Percentiles rank a stretch among this genome's conserved stretches.
Conservation (phyloP, 2,113 vertebrate species). For the Peromyscus californicus region DNA sequence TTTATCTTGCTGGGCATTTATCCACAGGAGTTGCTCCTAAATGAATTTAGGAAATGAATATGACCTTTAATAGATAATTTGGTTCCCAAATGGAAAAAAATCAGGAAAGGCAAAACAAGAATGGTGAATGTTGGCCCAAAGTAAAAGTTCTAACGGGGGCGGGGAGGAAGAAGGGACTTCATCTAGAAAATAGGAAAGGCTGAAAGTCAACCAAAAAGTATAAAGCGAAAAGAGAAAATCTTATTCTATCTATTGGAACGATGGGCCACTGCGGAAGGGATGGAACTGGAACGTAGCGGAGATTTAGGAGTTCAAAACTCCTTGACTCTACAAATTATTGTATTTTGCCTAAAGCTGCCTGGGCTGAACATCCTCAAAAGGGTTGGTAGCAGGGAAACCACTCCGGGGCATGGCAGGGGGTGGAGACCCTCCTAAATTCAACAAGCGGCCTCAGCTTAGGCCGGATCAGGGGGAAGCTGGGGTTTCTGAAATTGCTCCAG, state of each 20-base stretch:
- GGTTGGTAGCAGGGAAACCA: not conserved
- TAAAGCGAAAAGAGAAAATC: not conserved
- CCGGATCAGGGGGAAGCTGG: not conserved
- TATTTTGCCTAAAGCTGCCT: not conserved
- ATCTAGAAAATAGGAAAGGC: not conserved
- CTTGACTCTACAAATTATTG: not conserved
- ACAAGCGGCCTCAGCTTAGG: not conserved
- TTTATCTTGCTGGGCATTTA: conserved; percentile 33
- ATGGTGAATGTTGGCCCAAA: not conserved
- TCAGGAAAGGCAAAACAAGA: not conserved
- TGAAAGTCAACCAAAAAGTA: not conserved
- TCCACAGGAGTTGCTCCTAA: conserved; percentile 53
- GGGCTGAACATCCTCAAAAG: not conserved
- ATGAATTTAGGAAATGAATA: conserved; percentile 58
- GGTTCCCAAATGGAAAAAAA: not conserved
- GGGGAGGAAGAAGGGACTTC: not conserved
- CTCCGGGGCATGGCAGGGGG: not conserved
- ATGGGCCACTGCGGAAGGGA: not conserved
- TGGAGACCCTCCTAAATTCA: not conserved
- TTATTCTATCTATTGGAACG: not conserved
- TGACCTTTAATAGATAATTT: conserved; percentile 27
- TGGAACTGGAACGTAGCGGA: no score
- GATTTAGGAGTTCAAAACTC: not conserved
- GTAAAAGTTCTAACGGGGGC: not conserved
- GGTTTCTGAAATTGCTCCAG: not conserved